Conservation (phyloP, 2,113 vertebrate species). For the Phrynosoma blainvillii region DNA sequence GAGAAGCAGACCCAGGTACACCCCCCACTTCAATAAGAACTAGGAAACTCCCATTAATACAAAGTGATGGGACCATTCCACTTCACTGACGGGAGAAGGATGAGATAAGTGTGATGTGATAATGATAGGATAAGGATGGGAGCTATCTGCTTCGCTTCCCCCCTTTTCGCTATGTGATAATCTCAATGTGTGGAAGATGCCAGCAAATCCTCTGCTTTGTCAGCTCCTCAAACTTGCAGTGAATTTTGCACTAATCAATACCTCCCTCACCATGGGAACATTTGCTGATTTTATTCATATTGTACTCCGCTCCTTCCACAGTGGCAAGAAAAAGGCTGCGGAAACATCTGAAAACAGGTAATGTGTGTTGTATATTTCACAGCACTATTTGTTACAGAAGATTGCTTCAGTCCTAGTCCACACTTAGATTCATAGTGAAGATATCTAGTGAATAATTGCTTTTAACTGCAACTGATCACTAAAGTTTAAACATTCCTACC, state of each 20-base stretch:
- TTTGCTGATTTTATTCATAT: slow-evolving; percentile 57
- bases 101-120: too few relatives aligned
- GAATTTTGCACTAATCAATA: slow-evolving; percentile 9
- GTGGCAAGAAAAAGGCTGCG: slow-evolving; percentile 72
- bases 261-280: not conserved
- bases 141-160: too few relatives aligned
- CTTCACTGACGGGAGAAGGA: too few relatives aligned
- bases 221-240: not conserved
- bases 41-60: not conserved
- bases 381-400: slow-evolving; percentile 6
- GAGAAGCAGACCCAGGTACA: not conserved
- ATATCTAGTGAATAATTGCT: not conserved
- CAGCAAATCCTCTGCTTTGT: not conserved
- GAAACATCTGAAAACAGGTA: slow-evolving; percentile 74
- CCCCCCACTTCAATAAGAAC: not conserved
- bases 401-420: not conserved
- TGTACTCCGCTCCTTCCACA: slow-evolving; percentile 75
- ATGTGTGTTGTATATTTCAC: slow-evolving; percentile 48
- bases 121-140: too few relatives aligned
- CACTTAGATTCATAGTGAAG: not conserved
- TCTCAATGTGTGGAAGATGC: not conserved
- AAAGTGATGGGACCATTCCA: too few relatives aligned
- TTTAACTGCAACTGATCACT: not conserved
- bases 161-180: too few relatives aligned
- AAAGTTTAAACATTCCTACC: not conserved